Evolutionary conservation across 2,888 invertebrate genomes (phyloP), one percentile per base, ranked within the genome.

Genomic region (Nephrotoma guestfalica): DNA sequence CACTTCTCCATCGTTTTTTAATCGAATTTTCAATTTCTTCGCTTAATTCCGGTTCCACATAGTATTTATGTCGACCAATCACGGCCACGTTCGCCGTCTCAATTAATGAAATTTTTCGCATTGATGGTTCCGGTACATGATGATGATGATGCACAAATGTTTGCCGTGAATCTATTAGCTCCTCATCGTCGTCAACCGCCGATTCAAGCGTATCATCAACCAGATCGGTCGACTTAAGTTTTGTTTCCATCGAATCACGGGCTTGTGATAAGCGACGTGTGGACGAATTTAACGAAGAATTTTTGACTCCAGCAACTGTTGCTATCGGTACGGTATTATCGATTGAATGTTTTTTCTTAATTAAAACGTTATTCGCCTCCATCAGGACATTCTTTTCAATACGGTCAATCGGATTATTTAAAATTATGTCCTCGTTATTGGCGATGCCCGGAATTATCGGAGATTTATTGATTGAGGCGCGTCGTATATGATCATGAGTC

Each of bases 11-110:
- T 90, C 96, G 97, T 87, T 95, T 93, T 90, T 94, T 94, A 87
- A 98, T 96, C 40, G 95, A 95, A 51, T 95, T 95, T 88, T 96
- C 96, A 88, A 95, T 94, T 87, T 96, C 94, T n/a, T 94, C 92
- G 2, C 94, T 94, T 87, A 96, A 89, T 51, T 91, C 91, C 5
- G 92, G 89, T 42, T 92, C 91, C 13, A 91, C 90, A 87, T 90
- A 90, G 86, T 91, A 91, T 87, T 91, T 92, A 88, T 91, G 91
- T 57, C 91, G 91, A 3, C 87, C 43, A 30, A 88, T 88, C 15
- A 51, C 41, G 51, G 84, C 41, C 6, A 42, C 4, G n/a, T 86
- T 86, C 15, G 86, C 41, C 6, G 86, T 86, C 18, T 86, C 86
- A 18, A 86, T 13, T 7, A 86, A 40, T 40, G 86, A 86, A 13